These are phyloP conservation scores for Leptura quadrifasciata DNA, from an alignment of 2,888 invertebrate genomes.

Conservation along the genomic window DNA sequence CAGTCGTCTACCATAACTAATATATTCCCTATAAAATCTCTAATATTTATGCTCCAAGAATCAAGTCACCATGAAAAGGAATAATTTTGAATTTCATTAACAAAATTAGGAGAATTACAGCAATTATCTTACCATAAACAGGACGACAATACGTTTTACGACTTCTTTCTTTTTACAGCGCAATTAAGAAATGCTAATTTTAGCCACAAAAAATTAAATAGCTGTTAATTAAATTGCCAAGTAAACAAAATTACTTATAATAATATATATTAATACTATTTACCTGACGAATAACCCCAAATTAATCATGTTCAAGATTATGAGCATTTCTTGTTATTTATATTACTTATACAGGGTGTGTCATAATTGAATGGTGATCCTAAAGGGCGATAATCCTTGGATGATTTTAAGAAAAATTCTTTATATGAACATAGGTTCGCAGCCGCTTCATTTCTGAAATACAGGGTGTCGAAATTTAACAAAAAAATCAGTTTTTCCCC, in stretches of 20 bases:
- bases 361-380: too few species aligned
- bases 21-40: slow-evolving; percentile 70
- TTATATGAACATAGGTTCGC: too few species aligned
- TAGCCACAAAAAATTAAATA: slow-evolving; percentile 10
- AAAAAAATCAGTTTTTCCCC: too few species aligned
- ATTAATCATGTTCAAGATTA: not conserved
- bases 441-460: too few species aligned
- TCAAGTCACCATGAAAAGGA: slow-evolving; percentile 67
- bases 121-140: slow-evolving; percentile 46
- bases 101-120: slow-evolving; percentile 56
- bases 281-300: not conserved
- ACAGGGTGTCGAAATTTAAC: too few species aligned
- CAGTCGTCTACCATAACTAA: slow-evolving; percentile 69
- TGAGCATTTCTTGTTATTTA: not conserved
- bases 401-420: too few species aligned
- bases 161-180: slow-evolving; percentile 29
- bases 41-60: slow-evolving; percentile 67
- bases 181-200: slow-evolving; percentile 37
- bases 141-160: slow-evolving; percentile 41
- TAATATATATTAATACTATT: not conserved
- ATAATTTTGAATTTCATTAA: slow-evolving; percentile 64
- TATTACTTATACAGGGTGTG: not conserved
- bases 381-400: too few species aligned
- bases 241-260: slow-evolving; percentile 16
- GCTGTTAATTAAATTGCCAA: slow-evolving; percentile 12